phyloP scores from a whole-genome alignment of 92 coral and sea anemone genomes.

The Montipora capitata region DNA sequence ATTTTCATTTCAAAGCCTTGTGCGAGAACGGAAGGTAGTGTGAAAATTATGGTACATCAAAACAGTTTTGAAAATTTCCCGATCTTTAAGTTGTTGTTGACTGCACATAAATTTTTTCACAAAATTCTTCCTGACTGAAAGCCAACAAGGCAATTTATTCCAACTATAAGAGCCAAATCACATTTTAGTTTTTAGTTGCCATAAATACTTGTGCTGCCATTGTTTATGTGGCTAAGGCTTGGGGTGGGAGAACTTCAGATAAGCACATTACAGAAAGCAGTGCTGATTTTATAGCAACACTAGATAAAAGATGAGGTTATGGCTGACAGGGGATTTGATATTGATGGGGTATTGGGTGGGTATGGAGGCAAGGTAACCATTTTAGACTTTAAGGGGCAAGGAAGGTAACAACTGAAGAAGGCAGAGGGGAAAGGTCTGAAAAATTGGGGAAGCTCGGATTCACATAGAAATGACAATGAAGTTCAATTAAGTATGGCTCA shows the following conservation, averaged over 20 bases:
- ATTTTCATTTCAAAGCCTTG: slow-evolving; percentile 49
- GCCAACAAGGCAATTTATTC: slow-evolving; percentile 69
- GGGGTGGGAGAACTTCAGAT: slow-evolving; percentile 72
- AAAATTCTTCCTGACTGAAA: slow-evolving; percentile 71
- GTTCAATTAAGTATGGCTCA: slow-evolving; percentile 54
- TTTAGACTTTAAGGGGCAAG: no score
- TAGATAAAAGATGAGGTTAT: slow-evolving; percentile 56
- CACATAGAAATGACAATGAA: slow-evolving; percentile 45
- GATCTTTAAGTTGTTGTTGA: slow-evolving; percentile 66
- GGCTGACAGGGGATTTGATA: slow-evolving; percentile 50
- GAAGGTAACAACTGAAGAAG: slow-evolving; percentile 51
- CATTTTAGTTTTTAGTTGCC: slow-evolving; percentile 62
- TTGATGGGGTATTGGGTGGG: slow-evolving; percentile 31
- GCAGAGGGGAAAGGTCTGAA: slow-evolving; percentile 51
- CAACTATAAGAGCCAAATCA: slow-evolving; percentile 62
- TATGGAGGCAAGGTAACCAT: slow-evolving; percentile 33
- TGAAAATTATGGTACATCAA: slow-evolving; percentile 52
- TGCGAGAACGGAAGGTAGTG: slow-evolving; percentile 51
- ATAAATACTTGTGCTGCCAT: slow-evolving; percentile 58
- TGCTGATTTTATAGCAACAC: slow-evolving; percentile 57
- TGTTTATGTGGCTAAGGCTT: slow-evolving; percentile 59
- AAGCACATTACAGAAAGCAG: slow-evolving; percentile 56
- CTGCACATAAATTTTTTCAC: slow-evolving; percentile 65
- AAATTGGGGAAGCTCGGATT: slow-evolving; percentile 67
- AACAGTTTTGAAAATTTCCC: slow-evolving; percentile 58